A percentile compares a stretch with the other conserved stretches of the same genome.
Conservation (phyloP, 2,888 invertebrate genomes). For the Liodrosophila aerea region DNA sequence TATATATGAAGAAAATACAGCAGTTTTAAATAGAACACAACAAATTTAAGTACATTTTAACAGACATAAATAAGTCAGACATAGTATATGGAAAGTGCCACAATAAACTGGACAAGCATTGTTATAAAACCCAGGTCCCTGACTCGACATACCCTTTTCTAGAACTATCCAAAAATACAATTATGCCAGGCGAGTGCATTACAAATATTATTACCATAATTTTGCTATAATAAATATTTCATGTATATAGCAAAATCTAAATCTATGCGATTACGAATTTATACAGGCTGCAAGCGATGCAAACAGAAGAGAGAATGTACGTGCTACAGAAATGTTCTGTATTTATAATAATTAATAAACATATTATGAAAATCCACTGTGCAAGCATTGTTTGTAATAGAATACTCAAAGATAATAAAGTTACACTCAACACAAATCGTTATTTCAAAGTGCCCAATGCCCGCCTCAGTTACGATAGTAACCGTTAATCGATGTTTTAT, state of each 20-base stretch:
- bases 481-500: too few species aligned
- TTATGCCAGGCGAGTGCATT: constrained; percentile 30
- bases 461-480: not conserved
- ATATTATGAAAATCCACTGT: constrained; percentile 15
- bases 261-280: constrained; percentile 59
- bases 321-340: constrained; percentile 21
- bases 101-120: constrained; percentile 12
- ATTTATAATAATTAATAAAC: constrained; percentile 14
- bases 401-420: constrained; percentile 22
- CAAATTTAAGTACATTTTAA: constrained; percentile 25
- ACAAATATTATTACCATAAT: constrained; percentile 19
- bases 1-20: constrained; percentile 27
- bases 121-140: constrained; percentile 8
- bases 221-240: constrained; percentile 14
- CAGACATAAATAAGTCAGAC: constrained; percentile 18
- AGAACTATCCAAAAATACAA: too few species aligned
- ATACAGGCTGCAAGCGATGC: constrained; percentile 37
- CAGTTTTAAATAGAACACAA: constrained; percentile 31
- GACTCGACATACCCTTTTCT: too few species aligned
- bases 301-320: not conserved
- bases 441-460: not conserved
- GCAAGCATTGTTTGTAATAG: constrained; percentile 23
- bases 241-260: constrained; percentile 32
- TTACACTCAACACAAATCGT: constrained; percentile 17
- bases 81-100: constrained; percentile 31